Evolutionary conservation across 2,888 invertebrate genomes (phyloP), one percentile per base, ranked within the genome.

Genomic region (Microplitis deprimator): DNA sequence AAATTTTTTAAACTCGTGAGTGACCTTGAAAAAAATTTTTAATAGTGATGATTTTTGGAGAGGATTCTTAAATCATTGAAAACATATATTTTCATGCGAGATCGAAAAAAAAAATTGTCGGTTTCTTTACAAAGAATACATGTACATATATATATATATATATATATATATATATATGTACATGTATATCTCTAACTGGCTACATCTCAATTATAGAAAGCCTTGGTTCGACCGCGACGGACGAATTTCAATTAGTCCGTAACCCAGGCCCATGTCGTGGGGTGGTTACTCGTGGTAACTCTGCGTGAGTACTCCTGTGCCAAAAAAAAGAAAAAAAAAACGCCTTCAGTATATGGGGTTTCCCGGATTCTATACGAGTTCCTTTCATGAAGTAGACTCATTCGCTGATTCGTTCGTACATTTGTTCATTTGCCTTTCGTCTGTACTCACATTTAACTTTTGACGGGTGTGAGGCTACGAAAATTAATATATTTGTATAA

Each of bases 321-420:
- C 10, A 50, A 50, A 50, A 50, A 50, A 50, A 7, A 50, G 1
- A 20, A 20, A 20, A 20, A 50, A 10, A 50, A 50, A 10, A 50
- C 50, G 50, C 50, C 50, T 10, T 10, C 10, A 50, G 82, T 83
- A 85, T 88, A 88, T 89, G 89, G 88, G 88, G 88, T 89, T 89
- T 89, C 89, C 88, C 87, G 87, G 87, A 88, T 89, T 89, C 88
- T 89, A 89, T 89, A 88, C 88, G 89, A 89, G 89, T 88, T 89
- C 88, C 88, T 89, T 89, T 89, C 89, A 89, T 87, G 87, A 85
- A 79, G 77, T 75, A 77, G 77, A 85, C 85, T 88, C 88, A 50
- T 50, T 10, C 50, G 50, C 13, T 50, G 50, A 50, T 13, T 50
- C 50, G 10, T 50, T 50, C 50, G 50, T 50, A 10, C 50, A 50